A percentile compares a stretch with the other conserved stretches of the same genome.
Conservation (phyloP, 2,113 vertebrate species). For the Sebastes schlegelii region DNA sequence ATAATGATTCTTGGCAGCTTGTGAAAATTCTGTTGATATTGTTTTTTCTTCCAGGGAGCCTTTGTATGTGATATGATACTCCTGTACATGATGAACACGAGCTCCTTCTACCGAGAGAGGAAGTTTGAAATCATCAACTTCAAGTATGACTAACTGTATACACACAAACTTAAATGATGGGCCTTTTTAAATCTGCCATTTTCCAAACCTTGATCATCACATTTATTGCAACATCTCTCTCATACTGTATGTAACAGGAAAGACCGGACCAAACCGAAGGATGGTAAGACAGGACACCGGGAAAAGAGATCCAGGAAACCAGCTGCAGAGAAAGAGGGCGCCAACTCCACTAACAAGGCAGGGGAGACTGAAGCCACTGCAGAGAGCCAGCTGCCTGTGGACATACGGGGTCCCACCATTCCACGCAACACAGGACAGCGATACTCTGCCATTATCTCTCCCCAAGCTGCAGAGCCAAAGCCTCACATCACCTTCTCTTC, state of each 20-base stretch:
- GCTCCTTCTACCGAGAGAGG: slow-evolving; percentile 92
- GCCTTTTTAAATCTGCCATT: background rate
- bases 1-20: background rate
- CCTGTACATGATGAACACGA: slow-evolving; percentile 94
- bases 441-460: slow-evolving; percentile 54
- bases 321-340: slow-evolving; percentile 42
- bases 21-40: background rate
- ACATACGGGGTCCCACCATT: slow-evolving; percentile 70
- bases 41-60: slow-evolving; percentile 85
- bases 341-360: slow-evolving; percentile 45
- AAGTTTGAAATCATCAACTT: slow-evolving; percentile 95
- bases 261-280: slow-evolving; percentile 64
- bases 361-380: slow-evolving; percentile 23
- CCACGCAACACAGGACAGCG: slow-evolving; percentile 80
- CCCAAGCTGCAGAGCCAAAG: slow-evolving; percentile 46
- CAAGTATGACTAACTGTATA: slow-evolving; percentile 82
- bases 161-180: background rate
- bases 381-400: slow-evolving; percentile 33
- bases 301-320: slow-evolving; percentile 68
- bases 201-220: background rate
- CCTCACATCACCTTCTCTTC: slow-evolving; percentile 72
- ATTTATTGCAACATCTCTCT: background rate
- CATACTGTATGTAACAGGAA: slow-evolving; percentile 49
- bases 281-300: slow-evolving; percentile 50
- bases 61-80: slow-evolving; percentile 96